Evolutionary conservation across 2,888 invertebrate genomes (phyloP).

Genomic region (Himalopsyche tibetana): DNA sequence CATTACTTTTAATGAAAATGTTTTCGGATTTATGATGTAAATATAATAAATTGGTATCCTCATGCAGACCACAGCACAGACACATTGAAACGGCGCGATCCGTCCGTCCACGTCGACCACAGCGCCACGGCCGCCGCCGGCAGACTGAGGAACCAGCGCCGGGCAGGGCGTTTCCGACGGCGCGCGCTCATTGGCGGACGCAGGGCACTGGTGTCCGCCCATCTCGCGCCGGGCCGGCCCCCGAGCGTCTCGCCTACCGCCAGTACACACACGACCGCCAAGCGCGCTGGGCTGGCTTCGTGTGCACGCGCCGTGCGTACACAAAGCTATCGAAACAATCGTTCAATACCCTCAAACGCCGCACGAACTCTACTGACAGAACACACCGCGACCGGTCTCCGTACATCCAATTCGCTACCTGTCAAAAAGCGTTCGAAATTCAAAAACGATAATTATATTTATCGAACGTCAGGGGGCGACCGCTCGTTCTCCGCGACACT

Average conservation of each 20-base stretch:
- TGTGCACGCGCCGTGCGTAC: constrained; percentile 52
- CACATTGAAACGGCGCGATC: not conserved
- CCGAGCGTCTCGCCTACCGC: constrained; percentile 71
- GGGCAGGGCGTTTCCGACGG: constrained; percentile 68
- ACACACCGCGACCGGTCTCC: constrained; percentile 63
- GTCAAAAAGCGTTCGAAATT: constrained; percentile 67
- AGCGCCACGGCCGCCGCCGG: constrained; percentile 55
- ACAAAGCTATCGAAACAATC: constrained; percentile 65
- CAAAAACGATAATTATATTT: constrained; percentile 65
- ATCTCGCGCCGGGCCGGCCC: constrained; percentile 68
- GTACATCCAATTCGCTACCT: constrained; percentile 62
- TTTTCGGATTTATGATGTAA: not conserved
- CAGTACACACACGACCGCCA: constrained; percentile 78
- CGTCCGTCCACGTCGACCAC: constrained; percentile 43
- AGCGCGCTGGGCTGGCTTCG: constrained; percentile 69
- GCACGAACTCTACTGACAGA: constrained; percentile 66
- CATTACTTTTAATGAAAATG: not conserved
- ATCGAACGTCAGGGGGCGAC: constrained; percentile 51
- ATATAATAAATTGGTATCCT: not conserved
- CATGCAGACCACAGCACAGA: not conserved
- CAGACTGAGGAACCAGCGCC: constrained; percentile 61
- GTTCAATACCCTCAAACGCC: constrained; percentile 53
- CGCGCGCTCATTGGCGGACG: constrained; percentile 68
- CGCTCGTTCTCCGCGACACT: constrained; percentile 20
- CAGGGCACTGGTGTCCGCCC: constrained; percentile 66